Evolutionary conservation across 2,888 invertebrate species (phyloP), one percentile per base, ranked within the genome.

Genomic region (Opisthograptis luteolata): DNA sequence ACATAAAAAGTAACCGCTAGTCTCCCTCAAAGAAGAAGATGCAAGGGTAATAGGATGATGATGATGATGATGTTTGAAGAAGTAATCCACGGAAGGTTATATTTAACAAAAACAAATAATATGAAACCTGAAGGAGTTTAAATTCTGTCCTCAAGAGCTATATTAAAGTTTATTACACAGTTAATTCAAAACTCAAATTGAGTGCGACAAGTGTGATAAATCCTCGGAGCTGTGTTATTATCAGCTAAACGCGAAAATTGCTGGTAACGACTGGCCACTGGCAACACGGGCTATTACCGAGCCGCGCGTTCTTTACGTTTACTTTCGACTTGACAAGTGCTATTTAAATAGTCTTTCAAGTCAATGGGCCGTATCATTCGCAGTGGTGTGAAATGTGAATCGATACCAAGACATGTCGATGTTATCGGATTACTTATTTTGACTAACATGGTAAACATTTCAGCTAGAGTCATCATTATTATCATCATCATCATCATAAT

Each of bases 211-310:
- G 40, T 31, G 30, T 36, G 27, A 54, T 59, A 57, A 59, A 57
- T 47, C 41, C 34, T 37, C 40, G 22, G 15, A 48, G 36, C 50
- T 50, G 20, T 52, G 45, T 59, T 51, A 57, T 59, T 57, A 59
- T 51, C 48, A 53, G 53, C 46, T 61, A 57, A 62, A 55, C 46
- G 55, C 48, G 55, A 53, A 62, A 56, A 59, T 55, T 55, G 53
- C 56, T 43, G 20, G 43, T 25, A 39, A 25, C 37, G n/a, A 37
- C 6, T 9, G 4, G 24, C 28, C n/a, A 31, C 34, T 19, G 35
- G 57, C 52, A 57, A 44, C 50, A 50, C 46, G 46, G 20, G 46
- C 41, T 40, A 59, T 62, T 55, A 59, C 35, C 46, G 46, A 40
- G 36, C 10, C 37, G 27, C 35, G 19, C 44, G 40, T 51, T 43